Evolutionary conservation across 2,113 vertebrate species (phyloP).

Genomic region (western clawed frog (Xenopus tropicalis)): DNA sequence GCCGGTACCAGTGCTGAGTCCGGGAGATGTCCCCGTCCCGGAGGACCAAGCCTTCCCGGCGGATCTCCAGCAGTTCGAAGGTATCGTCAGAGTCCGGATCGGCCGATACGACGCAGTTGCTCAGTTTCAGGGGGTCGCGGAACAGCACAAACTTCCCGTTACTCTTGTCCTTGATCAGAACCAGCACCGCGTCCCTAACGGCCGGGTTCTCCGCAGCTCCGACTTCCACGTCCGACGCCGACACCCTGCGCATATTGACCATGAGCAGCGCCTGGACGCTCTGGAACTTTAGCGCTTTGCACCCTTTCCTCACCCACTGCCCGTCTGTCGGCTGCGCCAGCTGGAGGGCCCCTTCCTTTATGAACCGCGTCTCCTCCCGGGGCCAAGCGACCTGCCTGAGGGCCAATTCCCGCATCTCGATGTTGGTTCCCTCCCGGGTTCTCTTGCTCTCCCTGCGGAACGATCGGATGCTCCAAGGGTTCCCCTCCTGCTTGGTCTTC

Average conservation of each 20-base stretch:
- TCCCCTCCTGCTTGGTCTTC: constrained; percentile 86
- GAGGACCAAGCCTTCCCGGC: constrained; percentile 82
- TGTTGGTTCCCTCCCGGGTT: constrained; percentile 83
- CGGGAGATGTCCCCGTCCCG: constrained; percentile 78
- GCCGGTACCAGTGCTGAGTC: constrained; percentile 87
- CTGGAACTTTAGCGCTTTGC: constrained; percentile 87
- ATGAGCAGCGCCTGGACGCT: constrained; percentile 85
- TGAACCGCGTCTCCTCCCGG: constrained; percentile 79
- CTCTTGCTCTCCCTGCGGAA: constrained; percentile 87
- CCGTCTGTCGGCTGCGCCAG: constrained; percentile 81
- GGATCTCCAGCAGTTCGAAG: constrained; percentile 85
- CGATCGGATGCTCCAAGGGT: constrained; percentile 81
- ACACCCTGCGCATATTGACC: constrained; percentile 64
- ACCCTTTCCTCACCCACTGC: constrained; percentile 87
- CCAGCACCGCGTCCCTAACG: constrained; percentile 77
- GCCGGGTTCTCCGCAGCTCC: constrained; percentile 47
- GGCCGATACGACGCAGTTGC: constrained; percentile 80
- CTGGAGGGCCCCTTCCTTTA: constrained; percentile 86
- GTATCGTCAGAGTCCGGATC: constrained; percentile 83
- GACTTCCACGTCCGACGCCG: constrained; percentile 49
- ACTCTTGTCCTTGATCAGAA: constrained; percentile 87
- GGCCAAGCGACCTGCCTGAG: constrained; percentile 83
- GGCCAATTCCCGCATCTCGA: constrained; percentile 84
- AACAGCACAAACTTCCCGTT: constrained; percentile 83
- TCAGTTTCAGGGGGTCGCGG: constrained; percentile 80